A percentile compares a stretch with the other conserved stretches of the same genome.
Conservation (phyloP, 2,888 invertebrate genomes). For the Plagiodera versicolora region DNA sequence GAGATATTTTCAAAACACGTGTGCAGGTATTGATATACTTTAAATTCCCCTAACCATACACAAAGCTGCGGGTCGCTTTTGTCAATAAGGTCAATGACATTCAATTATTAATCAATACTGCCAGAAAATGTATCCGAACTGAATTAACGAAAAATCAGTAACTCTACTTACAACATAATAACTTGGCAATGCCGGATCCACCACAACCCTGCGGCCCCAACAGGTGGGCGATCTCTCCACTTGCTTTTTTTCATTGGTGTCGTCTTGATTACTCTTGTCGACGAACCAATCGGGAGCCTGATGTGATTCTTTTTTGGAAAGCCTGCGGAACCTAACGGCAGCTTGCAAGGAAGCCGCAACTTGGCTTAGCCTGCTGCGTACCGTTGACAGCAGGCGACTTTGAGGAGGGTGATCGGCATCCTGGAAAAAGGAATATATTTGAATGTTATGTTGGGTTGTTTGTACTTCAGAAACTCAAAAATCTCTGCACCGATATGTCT, state of each 20-base stretch:
- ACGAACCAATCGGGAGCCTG: slow-evolving; percentile 75
- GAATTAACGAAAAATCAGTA: too few species aligned
- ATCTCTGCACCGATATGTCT: too few species aligned
- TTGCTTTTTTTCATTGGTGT: slow-evolving; percentile 38
- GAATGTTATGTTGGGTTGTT: too few species aligned
- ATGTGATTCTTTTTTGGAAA: slow-evolving; percentile 43
- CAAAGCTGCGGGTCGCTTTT: too few species aligned
- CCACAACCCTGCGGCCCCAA: slow-evolving; percentile 62
- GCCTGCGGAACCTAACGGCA: slow-evolving; percentile 51
- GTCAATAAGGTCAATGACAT: too few species aligned
- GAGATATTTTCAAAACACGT: too few species aligned
- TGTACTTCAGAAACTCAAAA: too few species aligned
- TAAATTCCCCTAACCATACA: too few species aligned
- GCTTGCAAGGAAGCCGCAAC: slow-evolving; percentile 53
- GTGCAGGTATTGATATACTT: too few species aligned
- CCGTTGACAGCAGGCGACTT: slow-evolving; percentile 44
- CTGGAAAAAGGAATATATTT: slow-evolving; percentile 35
- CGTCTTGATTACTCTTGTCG: slow-evolving; percentile 64
- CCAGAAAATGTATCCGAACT: not conserved
- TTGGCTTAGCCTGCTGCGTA: slow-evolving; percentile 49
- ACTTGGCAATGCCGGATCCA: slow-evolving; percentile 76
- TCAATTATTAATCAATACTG: too few species aligned
- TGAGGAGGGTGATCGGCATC: slow-evolving; percentile 40
- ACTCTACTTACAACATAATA: slow-evolving; percentile 72
- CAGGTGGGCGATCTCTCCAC: slow-evolving; percentile 44